Evolutionary conservation across 2,113 vertebrate genomes (phyloP).

Genomic region (Drymodes brunneopygia): DNA sequence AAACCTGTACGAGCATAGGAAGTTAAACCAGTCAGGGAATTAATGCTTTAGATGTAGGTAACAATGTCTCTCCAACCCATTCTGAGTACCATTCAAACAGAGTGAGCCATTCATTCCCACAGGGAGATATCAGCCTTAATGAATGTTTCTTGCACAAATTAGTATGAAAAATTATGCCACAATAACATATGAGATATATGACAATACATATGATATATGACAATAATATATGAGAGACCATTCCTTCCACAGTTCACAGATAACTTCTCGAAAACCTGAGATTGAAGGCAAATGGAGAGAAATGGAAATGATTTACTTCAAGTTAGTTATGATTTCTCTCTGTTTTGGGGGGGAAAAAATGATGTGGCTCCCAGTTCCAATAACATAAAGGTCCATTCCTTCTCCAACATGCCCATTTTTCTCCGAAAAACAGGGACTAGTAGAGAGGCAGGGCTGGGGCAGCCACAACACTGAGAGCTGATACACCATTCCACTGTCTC

Average conservation of each 20-base stretch:
- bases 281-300: neutral
- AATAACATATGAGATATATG: too few relatives aligned
- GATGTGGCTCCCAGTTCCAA: neutral
- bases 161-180: neutral
- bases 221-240: neutral
- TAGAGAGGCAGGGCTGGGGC: neutral
- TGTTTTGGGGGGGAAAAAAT: rapidly evolving
- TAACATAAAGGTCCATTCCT: neutral
- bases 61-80: too few relatives aligned
- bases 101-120: neutral
- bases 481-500: neutral
- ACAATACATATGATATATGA: too few relatives aligned
- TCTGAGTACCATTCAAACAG: neutral
- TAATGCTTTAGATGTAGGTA: rapidly evolving
- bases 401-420: neutral
- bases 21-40: neutral
- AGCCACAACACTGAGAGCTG: neutral
- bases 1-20: neutral
- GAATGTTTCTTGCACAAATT: neutral
- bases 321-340: neutral
- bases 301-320: neutral
- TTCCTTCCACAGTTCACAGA: neutral
- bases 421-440: neutral
- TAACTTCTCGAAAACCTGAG: neutral
- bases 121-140: neutral